phyloP scores from a whole-genome alignment of 1,140 invertebrate species.

The Galleria mellonella region DNA sequence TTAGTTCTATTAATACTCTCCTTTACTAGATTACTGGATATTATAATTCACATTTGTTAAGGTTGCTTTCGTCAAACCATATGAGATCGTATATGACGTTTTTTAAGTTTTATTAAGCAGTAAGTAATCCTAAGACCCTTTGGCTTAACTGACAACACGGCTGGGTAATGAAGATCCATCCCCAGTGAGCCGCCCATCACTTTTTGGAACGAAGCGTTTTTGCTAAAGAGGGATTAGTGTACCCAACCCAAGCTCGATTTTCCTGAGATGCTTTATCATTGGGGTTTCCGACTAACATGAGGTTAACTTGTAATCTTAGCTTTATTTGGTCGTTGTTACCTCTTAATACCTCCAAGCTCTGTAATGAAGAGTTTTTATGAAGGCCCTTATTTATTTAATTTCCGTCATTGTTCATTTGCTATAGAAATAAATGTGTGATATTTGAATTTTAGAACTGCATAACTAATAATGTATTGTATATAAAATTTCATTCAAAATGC shows the following conservation, averaged over 20 bases:
- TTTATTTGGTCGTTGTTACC: constrained; percentile 63
- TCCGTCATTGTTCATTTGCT: constrained; percentile 8
- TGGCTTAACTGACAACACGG: constrained; percentile 66
- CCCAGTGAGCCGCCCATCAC: constrained; percentile 61
- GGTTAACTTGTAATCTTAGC: constrained; percentile 73
- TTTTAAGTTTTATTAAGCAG: constrained; percentile 51
- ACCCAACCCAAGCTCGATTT: constrained; percentile 61
- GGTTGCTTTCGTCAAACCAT: neutral
- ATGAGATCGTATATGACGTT: constrained; percentile 12
- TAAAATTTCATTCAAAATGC: too few relatives aligned
- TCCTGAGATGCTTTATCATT: constrained; percentile 71
- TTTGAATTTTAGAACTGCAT: too few relatives aligned
- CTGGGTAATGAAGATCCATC: constrained; percentile 65
- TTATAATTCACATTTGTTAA: neutral
- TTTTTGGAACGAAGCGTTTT: constrained; percentile 73
- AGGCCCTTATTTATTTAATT: constrained; percentile 34
- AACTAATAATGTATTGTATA: too few relatives aligned
- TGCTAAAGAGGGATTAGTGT: constrained; percentile 72
- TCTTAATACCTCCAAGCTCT: constrained; percentile 53
- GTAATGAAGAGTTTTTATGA: constrained; percentile 57
- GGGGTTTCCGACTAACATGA: constrained; percentile 67
- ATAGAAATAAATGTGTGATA: too few relatives aligned
- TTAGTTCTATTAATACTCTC: too few relatives aligned
- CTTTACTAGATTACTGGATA: too few relatives aligned
- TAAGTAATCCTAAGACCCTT: constrained; percentile 56